A percentile compares a stretch with the other conserved stretches of the same genome.
Evolutionary conservation across 2,797 vertebrate genomes (phyloP).

Genomic region (Miichthys miiuy): DNA sequence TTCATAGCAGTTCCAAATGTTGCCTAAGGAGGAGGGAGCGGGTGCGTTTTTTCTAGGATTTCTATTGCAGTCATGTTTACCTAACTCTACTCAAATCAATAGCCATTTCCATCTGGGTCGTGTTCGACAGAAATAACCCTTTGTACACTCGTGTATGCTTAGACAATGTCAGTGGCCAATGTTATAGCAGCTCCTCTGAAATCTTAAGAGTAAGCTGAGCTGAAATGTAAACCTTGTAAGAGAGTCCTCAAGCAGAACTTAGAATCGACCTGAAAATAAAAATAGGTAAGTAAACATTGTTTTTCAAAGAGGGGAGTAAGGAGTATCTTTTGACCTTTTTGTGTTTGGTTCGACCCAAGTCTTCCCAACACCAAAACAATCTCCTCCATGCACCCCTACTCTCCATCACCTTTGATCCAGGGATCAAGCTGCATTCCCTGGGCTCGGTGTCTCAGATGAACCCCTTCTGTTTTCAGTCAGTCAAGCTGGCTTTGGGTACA

Average conservation of each 20-base stretch:
- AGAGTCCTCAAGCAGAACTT: constrained; percentile 1
- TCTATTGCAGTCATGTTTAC: constrained; percentile 54
- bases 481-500: constrained; percentile 43
- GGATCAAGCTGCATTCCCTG: constrained; percentile 48
- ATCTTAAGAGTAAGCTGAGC: constrained; percentile 4
- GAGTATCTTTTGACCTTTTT: constrained; percentile 32
- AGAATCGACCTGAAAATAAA: constrained; percentile 19
- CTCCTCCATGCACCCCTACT: constrained; percentile 16
- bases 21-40: constrained; percentile 45
- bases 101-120: constrained; percentile 57
- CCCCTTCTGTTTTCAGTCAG: constrained; percentile 42
- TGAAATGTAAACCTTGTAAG: background rate
- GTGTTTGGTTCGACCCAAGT: constrained; percentile 19
- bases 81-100: constrained; percentile 63
- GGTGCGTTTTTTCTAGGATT: constrained; percentile 47
- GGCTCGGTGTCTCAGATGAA: constrained; percentile 44
- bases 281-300: background rate
- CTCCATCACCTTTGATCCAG: constrained; percentile 49
- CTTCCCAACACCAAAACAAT: constrained; percentile 5
- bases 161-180: background rate
- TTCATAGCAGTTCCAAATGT: constrained; percentile 37
- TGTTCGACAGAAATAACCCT: constrained; percentile 57
- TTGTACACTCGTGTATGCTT: constrained; percentile 13
- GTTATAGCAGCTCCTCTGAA: background rate
- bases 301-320: constrained; percentile 4